Evolutionary conservation across 2,797 vertebrate genomes (phyloP), one percentile per base, ranked within the genome.

Genomic region (Dendrocincla tyrannina): DNA sequence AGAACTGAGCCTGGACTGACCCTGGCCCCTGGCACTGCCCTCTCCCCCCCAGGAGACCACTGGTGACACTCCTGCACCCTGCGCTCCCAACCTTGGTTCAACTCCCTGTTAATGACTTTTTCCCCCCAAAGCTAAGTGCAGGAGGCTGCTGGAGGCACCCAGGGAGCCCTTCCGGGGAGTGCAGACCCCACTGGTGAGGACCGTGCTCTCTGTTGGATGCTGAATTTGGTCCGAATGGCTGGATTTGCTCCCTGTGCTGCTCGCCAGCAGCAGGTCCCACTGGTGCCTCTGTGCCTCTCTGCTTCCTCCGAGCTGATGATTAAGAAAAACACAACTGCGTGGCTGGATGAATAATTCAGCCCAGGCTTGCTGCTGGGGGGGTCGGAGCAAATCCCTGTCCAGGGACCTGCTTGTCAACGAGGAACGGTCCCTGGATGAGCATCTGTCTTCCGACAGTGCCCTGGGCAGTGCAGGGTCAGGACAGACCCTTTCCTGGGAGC

Each of bases 41-140:
- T 1, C 1, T 37, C 50, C 22, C 15, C 9, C 14, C 8, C 2
- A n/a, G 7, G 10, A 41, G 19, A 59, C 50, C 0, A 4, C 11
- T 37, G 84, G 64, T 3, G 1, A 13, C 20, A 2, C 49, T 27
- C 17, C 37, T 7, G 44, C 2, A 18, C 50, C 35, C 20, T 2
- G 52, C 16, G 52, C 39, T 80, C 60, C 46, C 83, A 56, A 0
- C 62, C 47, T 27, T 17, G 41, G 28, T 50, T 9, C 28, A 33
- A 3, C 6, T 6, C 60, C 42, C 22, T 22, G 1, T 1, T 23
- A 2, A 8, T 15, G 17, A 13, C 11, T 11, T 7, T 25, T 27
- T 2, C 1, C 12, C 17, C 23, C 4, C 11, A n/a, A 19, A 78
- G 11, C 10, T n/a, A 13, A 66, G 20, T 1, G 2, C n/a, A 15